phyloP scores from a whole-genome alignment of 2,797 vertebrate species.

The Phataginus tricuspis region DNA sequence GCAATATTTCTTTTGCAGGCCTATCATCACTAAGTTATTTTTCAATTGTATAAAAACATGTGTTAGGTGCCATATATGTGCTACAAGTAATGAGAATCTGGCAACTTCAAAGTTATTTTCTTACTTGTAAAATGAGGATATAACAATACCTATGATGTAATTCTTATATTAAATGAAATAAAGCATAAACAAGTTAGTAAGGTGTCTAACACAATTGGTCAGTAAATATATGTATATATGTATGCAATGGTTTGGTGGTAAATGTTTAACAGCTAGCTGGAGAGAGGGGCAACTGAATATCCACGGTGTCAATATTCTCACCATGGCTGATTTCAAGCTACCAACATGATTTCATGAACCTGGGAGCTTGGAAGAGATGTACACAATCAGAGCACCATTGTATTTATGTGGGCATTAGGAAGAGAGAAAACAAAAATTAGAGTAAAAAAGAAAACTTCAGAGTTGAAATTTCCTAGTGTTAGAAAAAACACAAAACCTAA shows the following conservation, averaged over 20 bases:
- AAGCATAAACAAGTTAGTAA: background rate
- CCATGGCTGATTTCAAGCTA: background rate
- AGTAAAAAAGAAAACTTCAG: background rate
- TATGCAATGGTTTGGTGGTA: background rate
- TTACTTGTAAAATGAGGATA: background rate
- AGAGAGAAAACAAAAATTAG: background rate
- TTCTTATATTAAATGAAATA: background rate
- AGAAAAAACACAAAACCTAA: too few relatives aligned
- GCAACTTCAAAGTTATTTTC: background rate
- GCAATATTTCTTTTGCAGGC: background rate
- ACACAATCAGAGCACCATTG: background rate
- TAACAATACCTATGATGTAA: background rate
- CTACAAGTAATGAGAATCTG: background rate
- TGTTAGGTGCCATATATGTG: background rate
- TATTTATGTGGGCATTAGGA: background rate
- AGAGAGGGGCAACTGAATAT: background rate
- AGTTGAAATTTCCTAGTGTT: background rate
- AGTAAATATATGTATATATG: background rate
- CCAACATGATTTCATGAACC: background rate
- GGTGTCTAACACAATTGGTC: background rate
- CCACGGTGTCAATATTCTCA: background rate
- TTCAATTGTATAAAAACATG: background rate
- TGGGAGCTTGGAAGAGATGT: background rate
- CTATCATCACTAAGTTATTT: background rate
- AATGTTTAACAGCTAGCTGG: background rate